Conservation (phyloP, 2,113 vertebrate species). For the Malurus cyaneus region DNA sequence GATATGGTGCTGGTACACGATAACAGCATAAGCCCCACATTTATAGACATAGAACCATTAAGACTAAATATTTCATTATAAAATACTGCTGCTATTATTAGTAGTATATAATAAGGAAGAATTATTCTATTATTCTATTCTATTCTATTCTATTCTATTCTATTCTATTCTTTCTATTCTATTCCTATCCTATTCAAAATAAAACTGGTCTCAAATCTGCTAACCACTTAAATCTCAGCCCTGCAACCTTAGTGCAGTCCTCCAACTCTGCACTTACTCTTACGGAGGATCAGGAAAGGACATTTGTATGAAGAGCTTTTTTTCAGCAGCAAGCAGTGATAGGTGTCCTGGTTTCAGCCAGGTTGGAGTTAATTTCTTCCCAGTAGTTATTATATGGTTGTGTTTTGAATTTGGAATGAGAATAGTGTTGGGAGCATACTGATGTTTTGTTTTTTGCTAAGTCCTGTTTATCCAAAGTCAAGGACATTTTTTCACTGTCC, state of each 20-base stretch:
- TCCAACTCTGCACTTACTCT: neutral
- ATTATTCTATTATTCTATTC: neutral
- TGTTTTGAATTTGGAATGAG: neutral
- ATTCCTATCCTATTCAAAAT: too few species aligned
- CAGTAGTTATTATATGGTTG: neutral
- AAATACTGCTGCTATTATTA: neutral
- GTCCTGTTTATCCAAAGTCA: neutral
- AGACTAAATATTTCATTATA: neutral
- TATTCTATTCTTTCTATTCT: too few species aligned
- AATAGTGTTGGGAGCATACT: neutral
- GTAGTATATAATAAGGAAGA: neutral
- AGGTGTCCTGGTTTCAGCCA: neutral
- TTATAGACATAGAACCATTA: neutral
- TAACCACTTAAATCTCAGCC: neutral
- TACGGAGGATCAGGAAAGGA: neutral
- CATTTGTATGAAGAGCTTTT: neutral
- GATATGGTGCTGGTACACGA: rapidly evolving
- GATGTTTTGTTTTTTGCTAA: neutral
- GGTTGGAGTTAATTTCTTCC: neutral
- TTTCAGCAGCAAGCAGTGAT: neutral
- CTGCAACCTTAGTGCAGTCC: neutral
- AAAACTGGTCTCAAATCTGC: neutral
- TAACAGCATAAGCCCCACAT: neutral
- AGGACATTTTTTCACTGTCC: neutral
- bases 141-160: too few species aligned